These are phyloP conservation scores for Lycocerus yunnanus DNA, from an alignment of 2,888 invertebrate species.

Conservation along the genomic window DNA sequence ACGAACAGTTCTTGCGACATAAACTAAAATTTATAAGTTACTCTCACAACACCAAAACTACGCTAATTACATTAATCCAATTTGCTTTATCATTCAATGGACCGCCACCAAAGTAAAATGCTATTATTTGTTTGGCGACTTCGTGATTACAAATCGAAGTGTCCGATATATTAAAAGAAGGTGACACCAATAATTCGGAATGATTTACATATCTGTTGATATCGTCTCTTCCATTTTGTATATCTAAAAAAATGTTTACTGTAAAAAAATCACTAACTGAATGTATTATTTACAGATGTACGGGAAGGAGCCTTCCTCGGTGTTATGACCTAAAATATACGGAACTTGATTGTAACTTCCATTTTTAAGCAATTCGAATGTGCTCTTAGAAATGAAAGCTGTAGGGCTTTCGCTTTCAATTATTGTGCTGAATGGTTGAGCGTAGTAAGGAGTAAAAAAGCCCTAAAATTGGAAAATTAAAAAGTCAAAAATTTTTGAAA, in stretches of 20 bases:
- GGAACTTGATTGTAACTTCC: constrained; percentile 18
- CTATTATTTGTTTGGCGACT: too few species aligned
- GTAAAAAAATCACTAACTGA: background rate
- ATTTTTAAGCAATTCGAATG: background rate
- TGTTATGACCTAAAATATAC: constrained; percentile 11
- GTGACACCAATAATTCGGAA: background rate
- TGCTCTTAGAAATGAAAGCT: constrained; percentile 6
- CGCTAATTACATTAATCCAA: background rate
- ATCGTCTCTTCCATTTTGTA: background rate
- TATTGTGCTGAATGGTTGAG: constrained; percentile 12
- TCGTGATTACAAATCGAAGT: background rate
- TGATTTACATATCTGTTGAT: background rate
- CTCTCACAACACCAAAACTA: background rate
- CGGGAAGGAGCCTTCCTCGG: constrained; percentile 17
- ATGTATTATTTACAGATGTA: background rate
- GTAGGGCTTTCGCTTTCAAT: constrained; percentile 9
- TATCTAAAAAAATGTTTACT: background rate
- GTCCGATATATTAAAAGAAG: background rate
- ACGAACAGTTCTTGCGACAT: background rate
- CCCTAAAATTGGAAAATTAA: constrained; percentile 4
- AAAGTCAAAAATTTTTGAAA: background rate
- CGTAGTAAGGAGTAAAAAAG: constrained; percentile 5
- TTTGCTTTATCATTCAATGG: background rate
- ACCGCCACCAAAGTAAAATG: background rate
- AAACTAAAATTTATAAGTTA: background rate